phyloP scores from a whole-genome alignment of 35 echinoderm and acorn worm genomes.

The Ptychodera flava region DNA sequence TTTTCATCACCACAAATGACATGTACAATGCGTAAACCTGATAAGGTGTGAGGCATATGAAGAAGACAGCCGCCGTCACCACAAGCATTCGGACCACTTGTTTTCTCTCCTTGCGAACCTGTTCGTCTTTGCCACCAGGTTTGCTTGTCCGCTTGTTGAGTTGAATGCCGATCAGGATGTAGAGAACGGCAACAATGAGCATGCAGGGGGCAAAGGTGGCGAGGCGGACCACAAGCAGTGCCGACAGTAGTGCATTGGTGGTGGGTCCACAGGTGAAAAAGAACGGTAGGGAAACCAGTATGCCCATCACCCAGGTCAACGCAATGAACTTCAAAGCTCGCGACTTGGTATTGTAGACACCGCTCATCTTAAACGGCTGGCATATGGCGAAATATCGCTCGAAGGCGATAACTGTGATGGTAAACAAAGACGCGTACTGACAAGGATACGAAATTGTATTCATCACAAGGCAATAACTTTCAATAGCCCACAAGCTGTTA shows the following conservation, averaged over 20 bases:
- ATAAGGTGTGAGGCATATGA: conserved; percentile 10
- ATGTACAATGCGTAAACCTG: conserved; percentile 2
- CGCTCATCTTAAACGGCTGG: background rate
- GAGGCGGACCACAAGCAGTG: background rate
- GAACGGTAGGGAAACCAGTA: conserved; percentile 8
- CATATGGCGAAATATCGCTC: conserved; percentile 26
- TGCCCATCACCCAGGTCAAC: conserved; percentile 2
- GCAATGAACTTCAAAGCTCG: conserved; percentile 14
- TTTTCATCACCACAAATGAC: background rate
- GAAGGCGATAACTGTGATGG: conserved; percentile 7
- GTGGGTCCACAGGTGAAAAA: background rate
- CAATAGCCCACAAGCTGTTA: background rate
- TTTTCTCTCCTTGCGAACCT: conserved; percentile 2
- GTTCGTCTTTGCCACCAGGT: background rate
- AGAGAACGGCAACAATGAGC: background rate
- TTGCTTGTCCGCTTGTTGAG: background rate
- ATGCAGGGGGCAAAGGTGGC: background rate
- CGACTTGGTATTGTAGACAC: background rate
- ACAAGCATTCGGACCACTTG: conserved; percentile 18
- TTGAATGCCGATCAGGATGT: conserved; percentile 18
- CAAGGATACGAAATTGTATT: background rate
- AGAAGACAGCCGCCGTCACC: conserved; percentile 17
- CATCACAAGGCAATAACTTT: background rate
- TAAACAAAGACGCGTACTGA: background rate
- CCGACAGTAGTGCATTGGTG: background rate